Conservation (phyloP, 2,888 invertebrate species). For the Mesochorus sp. region DNA sequence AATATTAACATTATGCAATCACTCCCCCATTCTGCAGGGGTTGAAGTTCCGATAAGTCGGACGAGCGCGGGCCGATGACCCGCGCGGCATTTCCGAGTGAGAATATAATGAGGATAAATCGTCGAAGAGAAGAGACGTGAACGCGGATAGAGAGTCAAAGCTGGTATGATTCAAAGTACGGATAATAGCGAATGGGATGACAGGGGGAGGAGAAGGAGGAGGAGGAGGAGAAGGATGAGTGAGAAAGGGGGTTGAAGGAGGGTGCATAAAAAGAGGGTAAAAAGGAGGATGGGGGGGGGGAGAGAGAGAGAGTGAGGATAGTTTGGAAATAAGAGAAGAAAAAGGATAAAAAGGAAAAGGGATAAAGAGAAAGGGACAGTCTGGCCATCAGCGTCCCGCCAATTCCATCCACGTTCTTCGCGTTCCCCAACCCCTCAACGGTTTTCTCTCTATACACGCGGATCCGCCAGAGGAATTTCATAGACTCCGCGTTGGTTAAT, state of each 20-base stretch:
- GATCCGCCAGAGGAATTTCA: conserved; percentile 46
- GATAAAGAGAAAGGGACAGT: conserved; percentile 28
- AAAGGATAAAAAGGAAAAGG: conserved; percentile 12
- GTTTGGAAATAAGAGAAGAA: too few relatives aligned
- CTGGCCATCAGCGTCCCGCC: conserved; percentile 24
- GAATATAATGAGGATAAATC: background rate
- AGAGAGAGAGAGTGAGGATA: conserved; percentile 2
- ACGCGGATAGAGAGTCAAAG: conserved; percentile 15
- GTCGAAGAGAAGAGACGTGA: conserved; percentile 25
- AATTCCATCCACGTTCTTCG: conserved; percentile 50
- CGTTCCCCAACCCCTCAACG: background rate
- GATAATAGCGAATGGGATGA: background rate
- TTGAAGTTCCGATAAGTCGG: conserved; percentile 30
- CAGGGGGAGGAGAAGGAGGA: background rate
- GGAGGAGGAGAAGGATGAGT: background rate
- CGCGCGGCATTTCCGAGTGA: background rate
- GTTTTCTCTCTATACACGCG: conserved; percentile 23
- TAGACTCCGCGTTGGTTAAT: conserved; percentile 27
- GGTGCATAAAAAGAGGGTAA: too few relatives aligned
- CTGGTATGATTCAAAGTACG: background rate
- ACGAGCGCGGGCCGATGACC: conserved; percentile 20
- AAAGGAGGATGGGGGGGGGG: too few relatives aligned
- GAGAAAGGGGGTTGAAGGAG: background rate
- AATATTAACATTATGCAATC: conserved; percentile 20
- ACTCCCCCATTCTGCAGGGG: background rate